Base-by-base conservation (phyloP, 2,113 vertebrate species). In the Aspidoscelis tigris region DNA sequence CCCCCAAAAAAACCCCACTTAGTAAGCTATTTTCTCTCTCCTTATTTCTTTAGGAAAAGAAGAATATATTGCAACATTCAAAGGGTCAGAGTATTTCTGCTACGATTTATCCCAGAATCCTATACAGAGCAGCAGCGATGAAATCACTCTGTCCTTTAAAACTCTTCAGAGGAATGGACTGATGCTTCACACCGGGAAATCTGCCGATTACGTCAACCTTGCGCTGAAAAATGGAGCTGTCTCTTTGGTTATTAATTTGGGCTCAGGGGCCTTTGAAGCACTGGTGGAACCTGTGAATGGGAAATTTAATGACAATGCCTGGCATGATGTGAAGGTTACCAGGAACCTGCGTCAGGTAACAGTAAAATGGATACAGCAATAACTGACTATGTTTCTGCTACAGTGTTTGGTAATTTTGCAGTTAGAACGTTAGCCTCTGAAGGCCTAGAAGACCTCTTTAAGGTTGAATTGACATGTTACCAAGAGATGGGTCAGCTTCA, bases 291-390 rank as follows among this genome's bases (percentile, higher is more conserved):
- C 98, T 39, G 99, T 99, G 97, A 99, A 99, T 96, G 99, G 99
- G 95, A 99, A 99, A 96, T 99, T 99, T 98, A 99, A 99, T 98
- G 99, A 99, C 98, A 99, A 99, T 98, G 98, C 98, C 97, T 99
- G 99, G 99, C 99, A 99, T 97, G 99, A 99, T 98, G 98, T 99
- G 96, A 99, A 99, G 98, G 99, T 99, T 96, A 99, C 98, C 95
- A 97, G 98, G 97, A 99, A 99, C 97, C 97, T 99, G 95, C 98
- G 99, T 98, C 99, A 99, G 99, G 99, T 99, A 99, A 99, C 98
- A 97, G 97, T 97, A 97, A 97, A 97, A 96, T 97, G 96, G 97
- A 96, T 97, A 95, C 96, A 95, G 96, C 91, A 95, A 95, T 95
- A 96, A 95, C 92, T 94, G 92, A 90, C 90, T 94, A 93, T 95